Base-by-base conservation (phyloP, 2,113 vertebrate species). In the Gadus macrocephalus region DNA sequence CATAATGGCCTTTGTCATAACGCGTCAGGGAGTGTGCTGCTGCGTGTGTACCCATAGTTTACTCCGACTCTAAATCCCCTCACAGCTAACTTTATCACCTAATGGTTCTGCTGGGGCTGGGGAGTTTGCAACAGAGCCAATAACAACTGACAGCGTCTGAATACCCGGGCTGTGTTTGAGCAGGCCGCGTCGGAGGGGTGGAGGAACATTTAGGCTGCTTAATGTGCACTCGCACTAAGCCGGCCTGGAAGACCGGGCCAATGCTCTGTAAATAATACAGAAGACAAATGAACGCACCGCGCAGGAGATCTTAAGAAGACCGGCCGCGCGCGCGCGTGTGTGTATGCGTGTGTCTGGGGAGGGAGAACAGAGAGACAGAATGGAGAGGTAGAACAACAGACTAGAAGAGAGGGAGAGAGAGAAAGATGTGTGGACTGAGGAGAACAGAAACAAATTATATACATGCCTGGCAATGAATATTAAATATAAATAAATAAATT, bases 181-280 rank as follows among this genome's bases (percentile, higher is more conserved):
- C 56, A 75, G 60, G 25, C 55, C 2, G 73, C 27, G 58, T 25
- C 27, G 38, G 35, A 73, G 71, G 67, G 74, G 62, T 67, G 12
- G 9, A 49, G 28, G 62, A 67, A 67, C 68, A 68, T 79, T 82
- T 75, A 49, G 6, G 42, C 42, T 9, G 69, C 83, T 86, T 85
- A 82, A 85, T 87, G 80, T 82, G 73, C 83, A 83, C 62, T 70
- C 65, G 72, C 58, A 78, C 72, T 65, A 64, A 82, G 70, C 62
- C 61, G 66, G 3, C 59, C 42, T 11, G 69, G 25, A 80, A 77
- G 64, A 67, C 73, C 68, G 42, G 19, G 59, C 78, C 84, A 31
- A 59, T 64, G 59, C 25, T 49, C 25, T 14, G 28, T 53, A 49
- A 64, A 80, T 67, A 27, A 55, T 68, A 62, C 53, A 71, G 73